phyloP scores from a whole-genome alignment of 2,888 invertebrate species.

The Troides helena region DNA sequence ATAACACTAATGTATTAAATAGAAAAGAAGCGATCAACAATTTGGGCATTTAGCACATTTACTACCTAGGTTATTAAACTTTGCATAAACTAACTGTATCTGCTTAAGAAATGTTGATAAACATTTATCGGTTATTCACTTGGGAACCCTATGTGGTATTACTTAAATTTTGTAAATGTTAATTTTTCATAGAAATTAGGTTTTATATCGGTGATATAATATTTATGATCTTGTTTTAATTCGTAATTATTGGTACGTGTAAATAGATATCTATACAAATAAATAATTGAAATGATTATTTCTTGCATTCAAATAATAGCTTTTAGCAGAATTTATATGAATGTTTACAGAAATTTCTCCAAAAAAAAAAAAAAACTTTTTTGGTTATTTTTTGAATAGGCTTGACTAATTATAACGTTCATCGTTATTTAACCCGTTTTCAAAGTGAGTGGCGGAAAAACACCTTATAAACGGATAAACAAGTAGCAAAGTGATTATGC shows the following conservation, averaged over 20 bases:
- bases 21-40: slow-evolving; percentile 8
- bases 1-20: background rate
- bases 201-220: background rate
- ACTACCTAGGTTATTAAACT: slow-evolving; percentile 18
- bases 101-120: slow-evolving; percentile 7
- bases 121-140: slow-evolving; percentile 11
- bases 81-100: slow-evolving; percentile 14
- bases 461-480: too few species aligned
- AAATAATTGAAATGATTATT: too few species aligned
- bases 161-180: slow-evolving; percentile 7
- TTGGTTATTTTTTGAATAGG: too few species aligned
- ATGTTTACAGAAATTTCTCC: too few species aligned
- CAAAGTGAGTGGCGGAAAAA: too few species aligned
- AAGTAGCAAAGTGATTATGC: too few species aligned
- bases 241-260: background rate
- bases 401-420: too few species aligned
- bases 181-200: slow-evolving; percentile 10
- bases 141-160: background rate
- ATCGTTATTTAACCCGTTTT: too few species aligned
- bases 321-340: too few species aligned
- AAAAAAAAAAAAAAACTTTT: too few species aligned
- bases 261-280: background rate
- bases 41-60: slow-evolving; percentile 22
- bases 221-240: slow-evolving; percentile 1
- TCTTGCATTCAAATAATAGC: too few species aligned